A percentile compares a stretch with the other conserved stretches of the same genome.
Conservation (phyloP, 1,140 invertebrate genomes). For the Trichonephila clavata region DNA sequence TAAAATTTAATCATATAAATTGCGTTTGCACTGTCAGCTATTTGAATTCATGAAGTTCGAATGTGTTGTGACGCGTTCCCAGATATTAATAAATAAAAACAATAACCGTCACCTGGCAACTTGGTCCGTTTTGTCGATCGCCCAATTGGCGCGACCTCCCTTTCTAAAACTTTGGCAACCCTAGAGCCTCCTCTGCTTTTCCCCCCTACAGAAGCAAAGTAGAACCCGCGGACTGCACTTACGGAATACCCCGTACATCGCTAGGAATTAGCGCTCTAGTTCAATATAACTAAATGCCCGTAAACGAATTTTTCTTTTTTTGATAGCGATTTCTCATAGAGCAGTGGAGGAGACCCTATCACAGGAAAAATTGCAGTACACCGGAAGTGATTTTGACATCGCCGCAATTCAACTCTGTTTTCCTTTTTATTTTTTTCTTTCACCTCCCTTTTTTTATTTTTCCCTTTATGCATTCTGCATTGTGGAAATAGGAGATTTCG, state of each 20-base stretch:
- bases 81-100: slow-evolving; percentile 26
- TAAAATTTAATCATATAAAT: too few relatives aligned
- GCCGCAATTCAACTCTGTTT: not conserved
- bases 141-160: slow-evolving; percentile 26
- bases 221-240: slow-evolving; percentile 70
- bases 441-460: not conserved
- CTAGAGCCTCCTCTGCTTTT: slow-evolving; percentile 62
- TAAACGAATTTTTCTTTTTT: slow-evolving; percentile 14
- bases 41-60: too few relatives aligned
- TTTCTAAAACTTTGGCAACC: slow-evolving; percentile 5
- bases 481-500: slow-evolving; percentile 52
- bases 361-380: not conserved
- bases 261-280: slow-evolving; percentile 73
- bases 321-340: not conserved
- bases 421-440: not conserved
- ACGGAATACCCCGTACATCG: slow-evolving; percentile 69
- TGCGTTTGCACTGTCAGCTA: too few relatives aligned
- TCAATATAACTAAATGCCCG: slow-evolving; percentile 34
- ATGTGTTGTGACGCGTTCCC: not conserved
- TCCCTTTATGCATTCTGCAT: slow-evolving; percentile 40
- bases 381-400: not conserved
- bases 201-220: slow-evolving; percentile 68
- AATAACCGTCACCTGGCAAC: slow-evolving; percentile 59
- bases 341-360: not conserved
- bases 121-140: not conserved